A percentile compares a stretch with the other conserved stretches of the same genome.
Evolutionary conservation across 2,888 invertebrate species (phyloP).

Genomic region (Danaus chrysippus): DNA sequence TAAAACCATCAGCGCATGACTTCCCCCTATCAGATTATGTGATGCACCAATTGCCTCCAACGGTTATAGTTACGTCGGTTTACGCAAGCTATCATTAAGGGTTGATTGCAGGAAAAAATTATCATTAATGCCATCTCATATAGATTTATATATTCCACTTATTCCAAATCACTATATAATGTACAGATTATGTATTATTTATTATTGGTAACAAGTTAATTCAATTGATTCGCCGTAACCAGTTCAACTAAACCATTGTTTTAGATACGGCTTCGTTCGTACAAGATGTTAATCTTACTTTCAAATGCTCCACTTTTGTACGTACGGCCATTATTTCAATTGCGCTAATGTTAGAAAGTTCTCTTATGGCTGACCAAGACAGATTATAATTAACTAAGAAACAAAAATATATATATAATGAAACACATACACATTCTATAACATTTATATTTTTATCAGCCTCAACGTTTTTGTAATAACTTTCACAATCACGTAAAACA

Average conservation of each 20-base stretch:
- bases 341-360: constrained; percentile 17
- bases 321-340: constrained; percentile 23
- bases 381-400: constrained; percentile 7
- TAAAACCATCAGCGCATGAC: constrained; percentile 31
- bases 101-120: neutral
- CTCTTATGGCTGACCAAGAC: constrained; percentile 16
- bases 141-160: no score
- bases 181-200: no score
- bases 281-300: constrained; percentile 9
- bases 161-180: no score
- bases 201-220: no score
- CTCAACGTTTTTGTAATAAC: constrained; percentile 58
- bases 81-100: constrained; percentile 14
- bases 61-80: constrained; percentile 31
- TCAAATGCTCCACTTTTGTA: constrained; percentile 20
- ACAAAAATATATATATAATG: constrained; percentile 2
- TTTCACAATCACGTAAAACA: constrained; percentile 61
- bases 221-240: no score
- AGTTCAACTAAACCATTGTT: neutral
- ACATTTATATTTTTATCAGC: constrained; percentile 69
- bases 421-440: constrained; percentile 41
- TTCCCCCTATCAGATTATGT: constrained; percentile 53
- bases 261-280: neutral
- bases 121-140: no score
- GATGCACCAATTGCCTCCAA: constrained; percentile 59